Evolutionary conservation across 2,797 vertebrate species (phyloP).

Genomic region (Coccyzus lansbergi): DNA sequence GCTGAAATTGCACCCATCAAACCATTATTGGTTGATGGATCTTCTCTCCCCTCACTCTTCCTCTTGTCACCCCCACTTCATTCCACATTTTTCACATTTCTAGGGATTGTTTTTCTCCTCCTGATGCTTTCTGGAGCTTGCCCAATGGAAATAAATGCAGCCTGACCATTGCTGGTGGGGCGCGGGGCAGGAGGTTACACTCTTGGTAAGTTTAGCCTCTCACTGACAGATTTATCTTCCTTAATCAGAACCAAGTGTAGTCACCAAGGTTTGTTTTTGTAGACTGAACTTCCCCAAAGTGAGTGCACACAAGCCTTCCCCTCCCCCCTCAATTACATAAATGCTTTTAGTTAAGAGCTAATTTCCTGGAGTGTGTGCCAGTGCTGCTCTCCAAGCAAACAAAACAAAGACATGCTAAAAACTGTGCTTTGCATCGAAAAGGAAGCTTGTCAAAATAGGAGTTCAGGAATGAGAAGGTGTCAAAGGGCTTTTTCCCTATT

Average conservation of each 20-base stretch:
- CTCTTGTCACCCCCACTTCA: background rate
- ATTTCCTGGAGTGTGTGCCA: constrained; percentile 31
- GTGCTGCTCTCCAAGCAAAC: background rate
- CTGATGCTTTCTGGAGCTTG: background rate
- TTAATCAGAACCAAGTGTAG: constrained; percentile 41
- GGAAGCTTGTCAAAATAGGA: background rate
- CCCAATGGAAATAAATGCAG: constrained; percentile 53
- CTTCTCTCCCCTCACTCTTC: background rate
- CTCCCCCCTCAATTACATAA: constrained; percentile 3
- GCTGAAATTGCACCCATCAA: background rate
- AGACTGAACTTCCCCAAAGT: constrained; percentile 43
- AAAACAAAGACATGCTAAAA: background rate
- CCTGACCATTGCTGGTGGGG: background rate
- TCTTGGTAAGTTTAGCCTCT: constrained; percentile 47
- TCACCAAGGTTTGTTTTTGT: constrained; percentile 39
- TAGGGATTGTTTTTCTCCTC: constrained; percentile 50
- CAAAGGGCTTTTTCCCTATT: background rate
- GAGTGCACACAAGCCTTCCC: background rate
- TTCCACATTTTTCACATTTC: constrained; percentile 54
- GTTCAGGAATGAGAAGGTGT: background rate
- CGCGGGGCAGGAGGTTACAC: background rate
- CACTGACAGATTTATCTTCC: constrained; percentile 52
- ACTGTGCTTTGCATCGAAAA: background rate
- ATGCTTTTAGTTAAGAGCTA: background rate
- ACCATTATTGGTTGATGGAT: background rate